Base-by-base conservation (phyloP, 2,888 invertebrate genomes). In the Melanotus villosus region DNA sequence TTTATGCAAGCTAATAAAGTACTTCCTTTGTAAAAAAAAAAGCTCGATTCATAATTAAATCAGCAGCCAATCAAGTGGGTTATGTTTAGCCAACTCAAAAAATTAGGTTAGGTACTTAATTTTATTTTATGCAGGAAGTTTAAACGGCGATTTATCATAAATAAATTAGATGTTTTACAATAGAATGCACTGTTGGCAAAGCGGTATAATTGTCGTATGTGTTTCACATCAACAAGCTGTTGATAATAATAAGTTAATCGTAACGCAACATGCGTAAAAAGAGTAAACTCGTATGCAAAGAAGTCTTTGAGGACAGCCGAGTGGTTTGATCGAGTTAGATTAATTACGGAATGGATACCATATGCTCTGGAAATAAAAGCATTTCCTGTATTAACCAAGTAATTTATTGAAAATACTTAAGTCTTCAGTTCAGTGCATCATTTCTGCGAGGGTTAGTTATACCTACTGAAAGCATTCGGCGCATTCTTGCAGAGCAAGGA, bases 191-290 rank as follows among this genome's bases (percentile, higher is more conserved):
- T 38, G 38, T 38, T 38, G 38, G 38, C 16, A 38, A 5, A 12
- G 18, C 41, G 41, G 41, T 16, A 14, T 41, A 41, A 41, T 41
- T 41, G 41, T 41, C 34, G 7, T n/a, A 34, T n/a, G 26, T 12
- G 41, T 41, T 41, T 47, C 9, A 14, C 10, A 47, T 23, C 23
- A 47, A 47, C 47, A 26, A 23, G 23, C 26, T 26, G 47, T 23
- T 47, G 14, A 47, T 47, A 45, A 45, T 45, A 9, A 6, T 47
- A 26, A 47, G 47, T 47, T 47, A 47, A 47, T 47, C 21, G 10
- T 19, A 23, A n/a, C 14, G 9, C 12, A 21, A 47, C 47, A 23
- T 23, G 47, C 47, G 12, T 47, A 23, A 47, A 23, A 26, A 18
- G 12, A 4, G 12, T 47, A 12, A 1, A n/a, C 19, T 21, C 23